These are phyloP conservation scores for Acyrthosiphon pisum DNA, from an alignment of 1,140 invertebrate genomes.

Conservation along the genomic window DNA sequence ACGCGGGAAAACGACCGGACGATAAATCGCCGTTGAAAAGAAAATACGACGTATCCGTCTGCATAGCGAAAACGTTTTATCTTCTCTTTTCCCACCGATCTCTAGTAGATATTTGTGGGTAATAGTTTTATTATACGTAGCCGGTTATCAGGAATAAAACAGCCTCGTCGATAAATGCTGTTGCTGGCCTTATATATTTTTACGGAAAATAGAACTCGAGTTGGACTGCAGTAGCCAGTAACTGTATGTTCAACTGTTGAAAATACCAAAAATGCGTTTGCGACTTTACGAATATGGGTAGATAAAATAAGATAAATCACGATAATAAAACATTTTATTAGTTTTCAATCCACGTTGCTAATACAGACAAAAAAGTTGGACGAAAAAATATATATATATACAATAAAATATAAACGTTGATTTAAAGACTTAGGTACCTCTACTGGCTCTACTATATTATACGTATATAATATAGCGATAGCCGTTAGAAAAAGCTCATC, in stretches of 20 bases:
- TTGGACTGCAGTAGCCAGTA: neutral
- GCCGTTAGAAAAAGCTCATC: too few species aligned
- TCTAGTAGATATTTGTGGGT: neutral
- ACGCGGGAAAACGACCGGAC: neutral
- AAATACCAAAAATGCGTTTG: neutral
- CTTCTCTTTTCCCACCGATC: neutral
- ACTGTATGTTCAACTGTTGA: neutral
- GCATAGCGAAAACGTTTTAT: neutral
- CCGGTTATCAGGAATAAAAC: neutral
- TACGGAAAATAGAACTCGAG: neutral
- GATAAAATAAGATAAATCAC: too few species aligned
- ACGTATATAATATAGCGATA: too few species aligned
- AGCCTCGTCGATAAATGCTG: neutral
- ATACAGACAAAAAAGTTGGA: too few species aligned
- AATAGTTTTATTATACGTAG: neutral
- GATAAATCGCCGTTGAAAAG: slow-evolving; percentile 15
- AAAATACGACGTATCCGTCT: neutral
- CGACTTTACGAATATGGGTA: neutral
- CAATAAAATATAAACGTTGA: too few species aligned
- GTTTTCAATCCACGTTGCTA: too few species aligned
- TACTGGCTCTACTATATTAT: too few species aligned
- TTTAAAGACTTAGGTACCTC: too few species aligned
- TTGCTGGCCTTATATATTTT: neutral
- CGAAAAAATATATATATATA: too few species aligned
- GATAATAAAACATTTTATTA: too few species aligned